Base-by-base conservation (phyloP, 30 jellyfish, hydroid and myxozoan genomes). In the Aurelia coerulea region DNA sequence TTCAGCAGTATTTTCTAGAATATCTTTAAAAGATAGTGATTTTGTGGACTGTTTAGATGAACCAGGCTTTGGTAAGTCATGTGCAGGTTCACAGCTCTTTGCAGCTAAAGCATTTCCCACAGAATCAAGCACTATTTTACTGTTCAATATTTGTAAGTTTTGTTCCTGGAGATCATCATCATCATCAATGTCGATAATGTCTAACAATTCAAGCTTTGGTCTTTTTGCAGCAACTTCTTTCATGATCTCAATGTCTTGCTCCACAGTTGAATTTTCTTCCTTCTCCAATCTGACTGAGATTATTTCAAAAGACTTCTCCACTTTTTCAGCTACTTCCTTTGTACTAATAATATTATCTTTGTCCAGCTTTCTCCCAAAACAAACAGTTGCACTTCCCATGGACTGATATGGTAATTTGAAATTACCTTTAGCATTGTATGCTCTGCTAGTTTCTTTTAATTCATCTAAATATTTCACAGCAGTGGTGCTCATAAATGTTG, bases 161-260 rank as follows among this genome's bases (percentile, higher is more conserved):
- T 9, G 14, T 19, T 19, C 79, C 42, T n/a, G 10, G 10, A 6
- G 46, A n/a, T 68, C 52, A 68, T 32, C 42, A 68, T 68, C 78
- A 32, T 32, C 52, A 68, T 68, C 79, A 68, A 16, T 9, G 35
- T 68, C 79, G 18, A 68, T 41, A 2, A 68, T 68, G 3, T 68
- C 79, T 16, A 68, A 11, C 64, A 68, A 68, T 68, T 34, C 79
- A 15, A 68, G 10, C 53, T 32, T 68, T 60, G 35, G 70, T 60
- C 70, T 60, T 60, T 60, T 60, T 46, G 56, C 2, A 0, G 35
- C 70, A 60, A 23, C 31, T 17, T 60, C 35, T 2, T 60, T 34
- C 11, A 5, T n/a, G 35, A 60, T 23, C 15, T 60, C 34, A 17
- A 60, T 3, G 10, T 13, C 35, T 60, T n/a, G 3, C 31, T 60